Base-by-base conservation (phyloP, 1,140 invertebrate species). In the Eumeta japonica region DNA sequence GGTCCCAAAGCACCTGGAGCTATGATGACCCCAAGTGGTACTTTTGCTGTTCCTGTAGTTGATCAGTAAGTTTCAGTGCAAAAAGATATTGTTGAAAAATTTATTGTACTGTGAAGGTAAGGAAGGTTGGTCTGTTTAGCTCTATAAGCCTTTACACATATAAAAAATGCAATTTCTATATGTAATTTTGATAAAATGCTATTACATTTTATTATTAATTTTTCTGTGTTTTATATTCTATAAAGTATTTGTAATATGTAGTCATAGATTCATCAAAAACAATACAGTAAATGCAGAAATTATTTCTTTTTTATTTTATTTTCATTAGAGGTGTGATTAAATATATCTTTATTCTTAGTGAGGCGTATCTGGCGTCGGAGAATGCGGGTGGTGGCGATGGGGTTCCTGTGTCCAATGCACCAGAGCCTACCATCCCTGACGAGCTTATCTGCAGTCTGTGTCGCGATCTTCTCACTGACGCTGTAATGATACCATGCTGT, bases 401-500 rank as follows among this genome's bases (percentile, higher is more conserved):
- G 7, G 54, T 56, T 50, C 62, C 59, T 32, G 64, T 62, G 12
- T 54, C 63, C 4, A 67, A 81, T 62, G 62, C 62, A 0, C 80
- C 83, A 16, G 79, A 86, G 55, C 82, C 87, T 5, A 83, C 87
- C 56, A 89, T 97, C 41, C 94, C 94, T 0, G 87, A 92, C 46
- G 94, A 97, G 62, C 73, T 97, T 16, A 73, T 92, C 24, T 98
- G 96, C 71, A 87, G 82, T 24, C 82, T 98, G 20, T 98, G 96
- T 71, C 84, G 91, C 35, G 92, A 97, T 72, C 71, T 98, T n/a
- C 79, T 98, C 35, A 87, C 86, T 0, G 95, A 98, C 78, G 94
- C 95, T 36, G 93, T 98, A 10, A 88, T 97, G 81, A 94, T 95
- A 63, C 92, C 92, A 1, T 98, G 96, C 61, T 99, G 95, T 73